These are phyloP conservation scores for Andrena bucephala DNA, from an alignment of 2,888 invertebrate genomes.

Conservation along the genomic window DNA sequence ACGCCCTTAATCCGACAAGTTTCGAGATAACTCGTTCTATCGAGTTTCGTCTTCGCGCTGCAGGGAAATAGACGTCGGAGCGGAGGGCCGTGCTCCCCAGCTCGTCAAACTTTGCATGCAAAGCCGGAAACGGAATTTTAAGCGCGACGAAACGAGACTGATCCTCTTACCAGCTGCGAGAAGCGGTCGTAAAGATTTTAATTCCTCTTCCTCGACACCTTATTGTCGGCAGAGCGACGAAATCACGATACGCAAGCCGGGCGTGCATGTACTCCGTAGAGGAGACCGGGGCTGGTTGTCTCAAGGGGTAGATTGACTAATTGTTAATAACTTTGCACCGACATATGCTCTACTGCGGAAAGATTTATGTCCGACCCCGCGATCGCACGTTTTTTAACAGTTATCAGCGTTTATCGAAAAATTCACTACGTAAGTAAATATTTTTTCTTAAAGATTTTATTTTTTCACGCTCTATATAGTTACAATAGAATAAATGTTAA, in stretches of 20 bases:
- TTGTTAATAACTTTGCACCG: too few relatives aligned
- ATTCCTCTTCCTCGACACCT: constrained; percentile 12
- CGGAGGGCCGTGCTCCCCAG: not conserved
- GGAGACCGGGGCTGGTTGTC: too few relatives aligned
- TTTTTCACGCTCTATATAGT: too few relatives aligned
- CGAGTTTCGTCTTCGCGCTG: constrained; percentile 45
- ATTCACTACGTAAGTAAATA: too few relatives aligned
- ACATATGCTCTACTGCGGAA: too few relatives aligned
- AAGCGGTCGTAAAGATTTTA: constrained; percentile 37
- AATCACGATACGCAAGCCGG: not conserved
- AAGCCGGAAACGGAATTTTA: constrained; percentile 36
- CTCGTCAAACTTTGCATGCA: constrained; percentile 24
- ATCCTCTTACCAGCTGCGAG: constrained; percentile 25
- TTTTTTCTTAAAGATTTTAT: too few relatives aligned
- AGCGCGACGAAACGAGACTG: constrained; percentile 19
- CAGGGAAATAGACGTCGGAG: not conserved
- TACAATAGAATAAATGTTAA: too few relatives aligned
- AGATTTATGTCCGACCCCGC: too few relatives aligned
- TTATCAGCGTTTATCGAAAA: too few relatives aligned
- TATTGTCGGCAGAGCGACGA: not conserved
- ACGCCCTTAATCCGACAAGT: constrained; percentile 50
- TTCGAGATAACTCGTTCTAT: constrained; percentile 57
- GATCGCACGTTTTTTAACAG: too few relatives aligned
- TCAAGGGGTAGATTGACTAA: too few relatives aligned
- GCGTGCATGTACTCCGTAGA: not conserved